Evolutionary conservation across 2,888 invertebrate genomes (phyloP).

Genomic region (Pseudococcus longispinus): DNA sequence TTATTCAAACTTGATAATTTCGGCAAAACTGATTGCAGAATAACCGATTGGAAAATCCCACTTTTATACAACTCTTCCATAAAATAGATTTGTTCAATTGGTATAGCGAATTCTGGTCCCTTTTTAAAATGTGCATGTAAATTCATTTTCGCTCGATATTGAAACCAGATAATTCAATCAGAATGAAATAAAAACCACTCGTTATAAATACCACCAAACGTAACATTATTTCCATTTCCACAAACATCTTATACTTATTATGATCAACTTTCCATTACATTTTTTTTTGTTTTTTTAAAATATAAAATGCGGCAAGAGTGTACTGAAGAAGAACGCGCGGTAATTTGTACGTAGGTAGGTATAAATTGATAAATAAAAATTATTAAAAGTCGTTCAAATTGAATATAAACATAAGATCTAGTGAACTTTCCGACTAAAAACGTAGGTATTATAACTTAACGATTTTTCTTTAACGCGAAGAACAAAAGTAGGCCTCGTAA

Average conservation of each 20-base stretch:
- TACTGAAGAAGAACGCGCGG: neutral
- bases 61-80: neutral
- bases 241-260: neutral
- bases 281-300: neutral
- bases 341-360: neutral
- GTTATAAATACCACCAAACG: neutral
- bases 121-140: neutral
- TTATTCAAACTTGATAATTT: neutral
- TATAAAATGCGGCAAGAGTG: neutral
- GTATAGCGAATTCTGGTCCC: neutral
- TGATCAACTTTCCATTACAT: neutral
- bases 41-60: neutral
- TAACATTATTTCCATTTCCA: neutral
- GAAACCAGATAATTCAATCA: neutral
- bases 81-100: neutral
- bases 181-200: neutral
- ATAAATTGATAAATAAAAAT: conserved; percentile 5
- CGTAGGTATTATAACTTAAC: neutral
- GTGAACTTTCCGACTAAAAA: conserved; percentile 1
- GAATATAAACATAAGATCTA: conserved; percentile 4
- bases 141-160: neutral
- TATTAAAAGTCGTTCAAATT: neutral
- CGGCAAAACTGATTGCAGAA: neutral
- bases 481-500: conserved; percentile 39
- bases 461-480: conserved; percentile 1